Evolutionary conservation across 2,113 vertebrate species (phyloP).

Genomic region (Clarias batrachus): DNA sequence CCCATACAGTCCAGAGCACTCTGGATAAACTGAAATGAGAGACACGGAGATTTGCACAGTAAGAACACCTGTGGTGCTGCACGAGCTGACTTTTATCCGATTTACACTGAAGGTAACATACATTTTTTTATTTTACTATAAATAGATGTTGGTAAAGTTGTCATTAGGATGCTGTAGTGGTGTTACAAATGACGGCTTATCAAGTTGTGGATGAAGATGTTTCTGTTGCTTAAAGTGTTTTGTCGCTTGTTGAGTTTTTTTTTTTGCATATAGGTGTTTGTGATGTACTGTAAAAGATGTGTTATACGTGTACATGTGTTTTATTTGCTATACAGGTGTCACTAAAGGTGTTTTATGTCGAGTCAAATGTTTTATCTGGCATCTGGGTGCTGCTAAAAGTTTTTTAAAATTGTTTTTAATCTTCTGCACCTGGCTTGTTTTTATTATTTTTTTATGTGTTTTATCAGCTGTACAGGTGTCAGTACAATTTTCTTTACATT

Average conservation of each 20-base stretch:
- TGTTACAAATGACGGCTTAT: not conserved
- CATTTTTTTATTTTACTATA: not conserved
- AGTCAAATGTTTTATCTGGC: not conserved
- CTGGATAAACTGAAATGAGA: constrained; percentile 84
- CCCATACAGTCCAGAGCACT: constrained; percentile 95
- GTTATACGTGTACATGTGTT: no score
- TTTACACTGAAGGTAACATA: not conserved
- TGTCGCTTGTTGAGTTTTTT: no score
- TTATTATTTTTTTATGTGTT: no score
- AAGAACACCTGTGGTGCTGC: not conserved
- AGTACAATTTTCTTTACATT: no score
- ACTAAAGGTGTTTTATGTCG: no score
- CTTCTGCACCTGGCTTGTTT: no score
- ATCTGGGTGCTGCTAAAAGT: no score
- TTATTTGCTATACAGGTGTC: not conserved
- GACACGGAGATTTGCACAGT: not conserved
- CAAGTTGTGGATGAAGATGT: no score
- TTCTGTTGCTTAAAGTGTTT: no score
- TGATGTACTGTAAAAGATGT: no score
- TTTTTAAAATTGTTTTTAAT: no score
- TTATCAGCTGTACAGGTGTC: not conserved
- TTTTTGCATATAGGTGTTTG: no score
- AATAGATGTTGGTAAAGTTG: not conserved
- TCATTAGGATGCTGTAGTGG: not conserved
- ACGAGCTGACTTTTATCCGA: not conserved